phyloP scores from a whole-genome alignment of 2,888 invertebrate species.

The Nymphalis c-album region DNA sequence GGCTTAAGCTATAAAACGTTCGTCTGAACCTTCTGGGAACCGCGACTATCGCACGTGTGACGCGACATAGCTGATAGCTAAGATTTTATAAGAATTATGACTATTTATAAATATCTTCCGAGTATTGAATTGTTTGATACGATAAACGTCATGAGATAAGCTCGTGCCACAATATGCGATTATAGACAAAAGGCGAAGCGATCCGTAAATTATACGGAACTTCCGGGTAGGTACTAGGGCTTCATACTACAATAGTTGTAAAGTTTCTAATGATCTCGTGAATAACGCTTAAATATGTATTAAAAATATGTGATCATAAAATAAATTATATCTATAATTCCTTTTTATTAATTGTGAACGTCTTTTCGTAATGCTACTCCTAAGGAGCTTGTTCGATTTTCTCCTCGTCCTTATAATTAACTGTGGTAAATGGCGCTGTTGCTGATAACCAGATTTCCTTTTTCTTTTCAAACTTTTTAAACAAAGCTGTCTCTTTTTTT shows the following conservation, averaged over 20 bases:
- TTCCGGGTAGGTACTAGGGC: not conserved
- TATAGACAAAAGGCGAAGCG: not conserved
- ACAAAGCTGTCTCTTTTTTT: too few species aligned
- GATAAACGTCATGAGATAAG: not conserved
- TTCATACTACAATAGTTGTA: not conserved
- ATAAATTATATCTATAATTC: too few species aligned
- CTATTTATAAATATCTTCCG: slow-evolving; percentile 16
- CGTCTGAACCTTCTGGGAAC: slow-evolving; percentile 65
- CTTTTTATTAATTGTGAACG: too few species aligned
- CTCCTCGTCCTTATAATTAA: too few species aligned
- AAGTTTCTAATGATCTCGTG: not conserved
- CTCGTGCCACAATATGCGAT: not conserved
- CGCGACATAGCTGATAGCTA: slow-evolving; percentile 19
- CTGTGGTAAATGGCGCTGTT: too few species aligned
- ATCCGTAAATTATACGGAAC: not conserved
- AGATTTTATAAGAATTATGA: slow-evolving; percentile 21
- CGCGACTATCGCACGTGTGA: slow-evolving; percentile 32
- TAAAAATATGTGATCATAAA: too few species aligned
- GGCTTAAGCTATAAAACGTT: slow-evolving; percentile 55
- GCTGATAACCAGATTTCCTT: too few species aligned
- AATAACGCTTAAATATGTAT: too few species aligned
- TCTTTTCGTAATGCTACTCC: too few species aligned
- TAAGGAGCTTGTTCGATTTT: too few species aligned
- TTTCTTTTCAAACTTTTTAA: too few species aligned
- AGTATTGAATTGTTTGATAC: slow-evolving; percentile 8